A percentile compares a stretch with the other conserved stretches of the same genome.
Evolutionary conservation across 2,113 vertebrate genomes (phyloP).

Genomic region (Coptodon bakossiorum): DNA sequence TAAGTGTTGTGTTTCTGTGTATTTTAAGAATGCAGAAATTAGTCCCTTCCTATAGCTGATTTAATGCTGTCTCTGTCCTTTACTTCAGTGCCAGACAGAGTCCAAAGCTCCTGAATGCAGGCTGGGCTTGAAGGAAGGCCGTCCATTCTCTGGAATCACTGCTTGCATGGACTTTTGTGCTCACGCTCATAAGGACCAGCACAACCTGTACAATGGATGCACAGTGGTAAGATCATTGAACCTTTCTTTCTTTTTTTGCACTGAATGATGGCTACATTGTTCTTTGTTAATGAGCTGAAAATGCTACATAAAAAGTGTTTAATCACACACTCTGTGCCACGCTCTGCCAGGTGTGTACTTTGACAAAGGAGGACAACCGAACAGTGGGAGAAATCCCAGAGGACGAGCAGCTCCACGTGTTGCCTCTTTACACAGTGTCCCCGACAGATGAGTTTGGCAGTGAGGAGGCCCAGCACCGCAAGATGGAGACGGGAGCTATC

Average conservation of each 20-base stretch:
- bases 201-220: conserved; percentile 96
- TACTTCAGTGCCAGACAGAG: conserved; percentile 81
- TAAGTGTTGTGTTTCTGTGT: background rate
- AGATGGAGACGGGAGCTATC: conserved; percentile 89
- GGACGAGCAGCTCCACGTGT: conserved; percentile 93
- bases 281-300: background rate
- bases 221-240: conserved; percentile 82
- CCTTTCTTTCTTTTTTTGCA: background rate
- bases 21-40: background rate
- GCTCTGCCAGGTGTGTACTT: conserved; percentile 87
- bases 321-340: background rate
- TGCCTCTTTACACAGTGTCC: conserved; percentile 91
- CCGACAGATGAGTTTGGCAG: conserved; percentile 88
- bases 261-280: background rate
- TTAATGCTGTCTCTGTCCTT: background rate
- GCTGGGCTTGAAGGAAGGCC: conserved; percentile 88
- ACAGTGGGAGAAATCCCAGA: conserved; percentile 82
- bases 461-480: conserved; percentile 84
- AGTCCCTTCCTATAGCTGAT: background rate
- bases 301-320: background rate
- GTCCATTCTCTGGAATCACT: conserved; percentile 94
- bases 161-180: conserved; percentile 99
- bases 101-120: conserved; percentile 85
- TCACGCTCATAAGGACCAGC: conserved; percentile 98
- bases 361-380: conserved; percentile 97